Base-by-base conservation (phyloP, 92 coral and sea anemone species). In the Scolanthus callimorphus region DNA sequence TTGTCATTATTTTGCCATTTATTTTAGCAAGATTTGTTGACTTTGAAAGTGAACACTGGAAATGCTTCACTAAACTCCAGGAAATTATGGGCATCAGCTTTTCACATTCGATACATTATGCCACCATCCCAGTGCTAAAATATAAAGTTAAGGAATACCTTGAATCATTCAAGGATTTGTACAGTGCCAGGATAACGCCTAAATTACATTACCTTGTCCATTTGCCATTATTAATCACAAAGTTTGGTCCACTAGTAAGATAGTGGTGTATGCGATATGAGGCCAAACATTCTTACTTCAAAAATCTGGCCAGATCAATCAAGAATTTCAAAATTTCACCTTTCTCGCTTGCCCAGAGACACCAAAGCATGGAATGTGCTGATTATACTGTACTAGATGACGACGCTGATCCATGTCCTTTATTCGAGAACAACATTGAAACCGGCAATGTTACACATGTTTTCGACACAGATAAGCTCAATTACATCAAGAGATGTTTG, bases 191-290 rank as follows among this genome's bases (percentile, higher is more conserved):
- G 70, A 72, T 52, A 60, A 72, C n/a, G 22, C n/a, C n/a, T n/a
- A n/a, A n/a, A n/a, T n/a, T n/a, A n/a, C n/a, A n/a, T n/a, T n/a
- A n/a, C n/a, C n/a, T 72, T 29, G 71, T 72, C 3, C 79, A 62
- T 29, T n/a, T 72, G 15, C 70, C 79, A 20, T 11, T 61, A 0
- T 62, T 20, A 22, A 51, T 71, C 17, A 8, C 61, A 45, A 60
- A 20, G 31, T 71, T 60, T 29, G 63, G 62, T 0, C 78, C 79
- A 25, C 65, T 72, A 8, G 41, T 63, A 0, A 62, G 63, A 25
- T 51, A 25, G 1, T 72, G 63, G 79, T 51, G 70, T 20, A 72
- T 72, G 71, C 23, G 64, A 17, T 72, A 60, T 39, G 79, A 72
- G 17, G 71, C 56, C 0, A 72, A 72, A n/a, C 79, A 72, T 17